Percentiles rank a stretch among this genome's conserved stretches.
These are phyloP conservation scores for Egretta garzetta DNA, from an alignment of 2,113 vertebrate species.

Conservation along the genomic window DNA sequence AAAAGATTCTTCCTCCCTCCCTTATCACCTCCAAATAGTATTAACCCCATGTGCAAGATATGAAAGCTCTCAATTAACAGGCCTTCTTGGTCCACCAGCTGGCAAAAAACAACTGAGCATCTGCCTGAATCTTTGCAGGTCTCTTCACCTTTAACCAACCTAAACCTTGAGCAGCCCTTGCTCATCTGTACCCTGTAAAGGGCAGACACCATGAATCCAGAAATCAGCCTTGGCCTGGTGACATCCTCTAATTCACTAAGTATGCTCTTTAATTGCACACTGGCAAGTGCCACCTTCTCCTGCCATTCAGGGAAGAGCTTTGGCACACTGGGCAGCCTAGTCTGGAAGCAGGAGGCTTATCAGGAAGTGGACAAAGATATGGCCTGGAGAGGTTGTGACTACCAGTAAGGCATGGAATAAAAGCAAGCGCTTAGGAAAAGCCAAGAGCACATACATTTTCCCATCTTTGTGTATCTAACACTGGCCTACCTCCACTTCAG, in stretches of 20 bases:
- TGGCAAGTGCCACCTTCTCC: not conserved
- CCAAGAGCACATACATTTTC: not conserved
- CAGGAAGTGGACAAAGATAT: not conserved
- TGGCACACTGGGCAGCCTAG: not conserved
- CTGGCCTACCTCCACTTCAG: not conserved
- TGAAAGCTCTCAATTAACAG: not conserved
- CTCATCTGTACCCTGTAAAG: not conserved
- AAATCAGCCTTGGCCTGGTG: not conserved
- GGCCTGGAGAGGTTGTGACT: not conserved
- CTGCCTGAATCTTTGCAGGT: not conserved
- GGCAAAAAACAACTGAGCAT: not conserved
- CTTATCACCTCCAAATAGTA: not conserved
- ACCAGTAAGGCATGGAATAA: not conserved
- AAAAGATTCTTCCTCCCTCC: not conserved
- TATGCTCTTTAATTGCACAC: not conserved
- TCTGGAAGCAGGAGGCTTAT: not conserved
- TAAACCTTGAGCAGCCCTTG: not conserved
- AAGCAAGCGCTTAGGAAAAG: not conserved
- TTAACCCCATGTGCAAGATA: not conserved
- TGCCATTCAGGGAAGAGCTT: not conserved
- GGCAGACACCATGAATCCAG: not conserved
- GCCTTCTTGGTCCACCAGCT: not conserved
- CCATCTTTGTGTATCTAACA: not conserved
- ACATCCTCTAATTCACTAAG: not conserved
- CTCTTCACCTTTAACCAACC: not conserved